Evolutionary conservation across 2,888 invertebrate species (phyloP).

Genomic region (Andrena bicolor): DNA sequence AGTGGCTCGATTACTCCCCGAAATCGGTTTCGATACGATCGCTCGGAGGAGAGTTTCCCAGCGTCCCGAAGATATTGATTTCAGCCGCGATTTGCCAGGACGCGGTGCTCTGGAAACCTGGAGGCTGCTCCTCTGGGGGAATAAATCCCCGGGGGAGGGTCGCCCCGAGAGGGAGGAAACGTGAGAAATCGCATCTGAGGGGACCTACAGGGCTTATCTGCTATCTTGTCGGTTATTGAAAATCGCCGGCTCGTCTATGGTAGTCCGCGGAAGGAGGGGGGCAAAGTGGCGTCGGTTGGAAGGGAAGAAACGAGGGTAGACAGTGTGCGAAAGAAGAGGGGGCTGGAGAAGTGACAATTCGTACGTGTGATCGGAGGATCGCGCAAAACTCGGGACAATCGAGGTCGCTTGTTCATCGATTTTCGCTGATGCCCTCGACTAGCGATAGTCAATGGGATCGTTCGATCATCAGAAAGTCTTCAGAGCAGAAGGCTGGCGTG

Average conservation of each 20-base stretch:
- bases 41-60: slow-evolving; percentile 34
- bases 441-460: slow-evolving; percentile 32
- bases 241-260: slow-evolving; percentile 47
- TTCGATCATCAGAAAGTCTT: slow-evolving; percentile 36
- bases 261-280: not conserved
- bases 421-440: slow-evolving; percentile 46
- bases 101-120: slow-evolving; percentile 44
- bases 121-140: slow-evolving; percentile 46
- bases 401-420: slow-evolving; percentile 40
- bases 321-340: not conserved
- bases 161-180: slow-evolving; percentile 42
- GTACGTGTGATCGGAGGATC: slow-evolving; percentile 45
- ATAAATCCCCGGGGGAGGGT: slow-evolving; percentile 48
- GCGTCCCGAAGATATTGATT: slow-evolving; percentile 66
- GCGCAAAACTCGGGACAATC: not conserved
- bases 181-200: slow-evolving; percentile 68
- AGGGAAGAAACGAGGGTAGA: not conserved
- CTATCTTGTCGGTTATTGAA: slow-evolving; percentile 70
- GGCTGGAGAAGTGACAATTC: slow-evolving; percentile 3
- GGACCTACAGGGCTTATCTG: slow-evolving; percentile 60
- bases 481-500: slow-evolving; percentile 9
- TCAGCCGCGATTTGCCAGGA: slow-evolving; percentile 61
- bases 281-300: slow-evolving; percentile 33
- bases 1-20: slow-evolving; percentile 40
- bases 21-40: slow-evolving; percentile 58